Base-by-base conservation (phyloP, 1,140 invertebrate species). In the Hypothenemus hampei region DNA sequence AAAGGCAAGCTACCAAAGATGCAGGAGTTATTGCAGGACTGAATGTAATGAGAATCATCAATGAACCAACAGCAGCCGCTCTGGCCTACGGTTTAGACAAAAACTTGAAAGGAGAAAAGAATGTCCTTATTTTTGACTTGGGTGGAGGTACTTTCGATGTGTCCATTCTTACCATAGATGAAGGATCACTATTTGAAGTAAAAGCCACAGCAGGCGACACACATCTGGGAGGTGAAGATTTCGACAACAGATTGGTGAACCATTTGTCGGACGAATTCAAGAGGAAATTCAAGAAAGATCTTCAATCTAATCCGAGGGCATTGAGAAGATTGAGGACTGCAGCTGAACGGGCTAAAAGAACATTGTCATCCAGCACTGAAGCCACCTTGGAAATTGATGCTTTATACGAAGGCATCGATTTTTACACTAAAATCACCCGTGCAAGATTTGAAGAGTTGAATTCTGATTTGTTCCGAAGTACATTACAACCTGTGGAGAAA, bases 31-130 rank as follows among this genome's bases (percentile, higher is more conserved):
- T 45, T 45, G 77, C 79, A 13, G 79, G 79, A 18, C 73, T 87
- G 0, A 83, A 85, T 61, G 84, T 88, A 2, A 69, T 87, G 5
- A 71, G 85, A 45, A 85, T 88, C 60, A 86, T 88, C 55, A 87
- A 89, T 63, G 84, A 88, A 86, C 84, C 86, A 0, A 87, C 85
- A 8, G 86, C 83, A 71, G 90, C 77, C 67, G 92, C 78, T 74
- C 79, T 78, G 69, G 91, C 78, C 56, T 93, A 81, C 79, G 93
- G 79, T 69, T 80, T 79, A 72, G 87, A 90, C 63, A 85, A 84
- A 65, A 88, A 83, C 70, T 76, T 79, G 2, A 79, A 83, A 75
- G 91, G 90, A 1, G 82, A 82, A 57, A 74, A 75, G 55, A 82
- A 78, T 39, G 77, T 81, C 4, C 72, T 93, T 1, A 77, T 83